Conservation (phyloP, 2,797 vertebrate genomes). For the Danionella dracula region DNA sequence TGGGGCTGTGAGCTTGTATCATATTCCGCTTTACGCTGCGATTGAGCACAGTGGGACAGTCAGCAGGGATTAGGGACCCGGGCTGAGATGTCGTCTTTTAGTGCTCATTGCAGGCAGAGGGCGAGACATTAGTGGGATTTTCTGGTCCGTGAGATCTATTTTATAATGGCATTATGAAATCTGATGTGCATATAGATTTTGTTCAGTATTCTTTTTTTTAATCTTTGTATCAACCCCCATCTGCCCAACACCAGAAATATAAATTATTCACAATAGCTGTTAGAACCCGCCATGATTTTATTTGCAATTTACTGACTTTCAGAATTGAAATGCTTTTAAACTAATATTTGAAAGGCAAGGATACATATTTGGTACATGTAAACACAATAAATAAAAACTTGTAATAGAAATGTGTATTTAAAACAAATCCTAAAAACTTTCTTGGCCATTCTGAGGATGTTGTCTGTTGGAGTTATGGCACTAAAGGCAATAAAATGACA, state of each 20-base stretch:
- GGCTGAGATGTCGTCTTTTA: slow-evolving; percentile 32
- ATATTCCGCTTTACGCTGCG: slow-evolving; percentile 28
- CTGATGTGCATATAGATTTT: slow-evolving; percentile 25
- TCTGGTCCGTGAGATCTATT: slow-evolving; percentile 25
- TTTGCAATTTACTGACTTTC: too few species aligned
- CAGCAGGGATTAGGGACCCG: slow-evolving; percentile 44
- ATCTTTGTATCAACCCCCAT: slow-evolving; percentile 17
- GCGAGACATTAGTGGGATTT: slow-evolving; percentile 38
- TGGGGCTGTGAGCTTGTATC: slow-evolving; percentile 21
- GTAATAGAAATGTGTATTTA: too few species aligned
- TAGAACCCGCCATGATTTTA: too few species aligned
- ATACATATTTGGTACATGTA: too few species aligned
- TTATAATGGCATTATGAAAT: slow-evolving; percentile 43
- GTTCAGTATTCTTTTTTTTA: slow-evolving; percentile 5
- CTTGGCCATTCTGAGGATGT: too few species aligned
- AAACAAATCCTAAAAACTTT: too few species aligned
- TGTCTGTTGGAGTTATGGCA: too few species aligned
- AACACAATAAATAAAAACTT: too few species aligned
- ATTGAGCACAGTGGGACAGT: slow-evolving; percentile 40
- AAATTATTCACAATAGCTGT: slow-evolving; percentile 22
- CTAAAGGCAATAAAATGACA: too few species aligned
- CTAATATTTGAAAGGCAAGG: too few species aligned
- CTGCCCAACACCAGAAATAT: background rate
- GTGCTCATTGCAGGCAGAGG: slow-evolving; percentile 35
- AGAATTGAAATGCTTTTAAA: too few species aligned